Evolutionary conservation across 2,888 invertebrate species (phyloP).

Genomic region (Megalurothrips usitatus): DNA sequence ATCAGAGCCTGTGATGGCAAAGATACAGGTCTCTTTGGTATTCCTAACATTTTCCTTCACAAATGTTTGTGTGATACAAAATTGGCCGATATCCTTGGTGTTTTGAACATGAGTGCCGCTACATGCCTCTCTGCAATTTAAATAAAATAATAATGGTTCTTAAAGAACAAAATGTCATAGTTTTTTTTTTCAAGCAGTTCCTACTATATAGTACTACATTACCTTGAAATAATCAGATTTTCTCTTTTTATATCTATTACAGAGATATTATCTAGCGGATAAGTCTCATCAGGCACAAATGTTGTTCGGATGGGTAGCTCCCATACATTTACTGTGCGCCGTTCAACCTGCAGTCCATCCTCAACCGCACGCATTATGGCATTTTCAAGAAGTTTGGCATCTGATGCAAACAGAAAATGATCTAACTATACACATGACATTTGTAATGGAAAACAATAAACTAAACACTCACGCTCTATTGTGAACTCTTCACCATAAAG

Average conservation of each 20-base stretch:
- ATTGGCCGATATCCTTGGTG: conserved; percentile 58
- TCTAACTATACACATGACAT: background rate
- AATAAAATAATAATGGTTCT: background rate
- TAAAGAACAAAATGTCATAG: conserved; percentile 17
- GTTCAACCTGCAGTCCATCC: conserved; percentile 50
- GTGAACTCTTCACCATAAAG: conserved; percentile 64
- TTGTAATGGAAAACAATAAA: background rate
- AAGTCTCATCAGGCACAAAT: conserved; percentile 71
- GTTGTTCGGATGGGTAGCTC: conserved; percentile 59
- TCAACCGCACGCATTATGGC: conserved; percentile 57
- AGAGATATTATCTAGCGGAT: conserved; percentile 64
- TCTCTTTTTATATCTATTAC: conserved; percentile 55
- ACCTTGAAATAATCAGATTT: conserved; percentile 46
- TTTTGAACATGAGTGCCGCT: conserved; percentile 77
- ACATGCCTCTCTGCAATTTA: conserved; percentile 64
- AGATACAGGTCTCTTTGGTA: background rate
- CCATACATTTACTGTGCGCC: conserved; percentile 54
- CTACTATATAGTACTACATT: conserved; percentile 30
- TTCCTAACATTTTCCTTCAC: background rate
- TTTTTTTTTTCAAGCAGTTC: background rate
- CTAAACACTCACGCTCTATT: conserved; percentile 41
- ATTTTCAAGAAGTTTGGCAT: conserved; percentile 59
- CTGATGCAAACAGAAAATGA: conserved; percentile 38
- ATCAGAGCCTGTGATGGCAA: background rate
- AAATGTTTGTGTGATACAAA: conserved; percentile 42